A percentile compares a stretch with the other conserved stretches of the same genome.
phyloP scores from a whole-genome alignment of 2,113 vertebrate genomes.

The Nestor notabilis region DNA sequence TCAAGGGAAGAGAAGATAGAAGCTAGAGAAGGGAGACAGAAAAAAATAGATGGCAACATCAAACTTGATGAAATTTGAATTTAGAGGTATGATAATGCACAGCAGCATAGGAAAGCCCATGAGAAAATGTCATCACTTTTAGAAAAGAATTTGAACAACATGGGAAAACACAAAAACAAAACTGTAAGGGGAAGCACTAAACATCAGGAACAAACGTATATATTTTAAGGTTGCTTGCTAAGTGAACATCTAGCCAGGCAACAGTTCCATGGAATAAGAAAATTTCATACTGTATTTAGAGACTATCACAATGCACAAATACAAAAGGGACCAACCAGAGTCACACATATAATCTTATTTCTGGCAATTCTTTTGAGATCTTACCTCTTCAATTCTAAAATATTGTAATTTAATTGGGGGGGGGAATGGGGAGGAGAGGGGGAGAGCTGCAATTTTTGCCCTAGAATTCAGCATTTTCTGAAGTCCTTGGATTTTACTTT shows the following conservation, averaged over 20 bases:
- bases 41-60: background rate
- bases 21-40: background rate
- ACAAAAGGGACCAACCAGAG: background rate
- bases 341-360: background rate
- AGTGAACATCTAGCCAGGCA: background rate
- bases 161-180: background rate
- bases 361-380: background rate
- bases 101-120: background rate
- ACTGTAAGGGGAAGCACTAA: background rate
- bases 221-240: background rate
- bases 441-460: background rate
- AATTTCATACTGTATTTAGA: background rate
- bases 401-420: background rate
- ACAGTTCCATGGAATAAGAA: background rate
- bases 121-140: background rate
- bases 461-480: background rate
- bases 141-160: background rate
- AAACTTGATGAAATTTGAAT: background rate
- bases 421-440: too few relatives aligned
- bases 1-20: background rate
- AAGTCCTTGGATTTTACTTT: background rate
- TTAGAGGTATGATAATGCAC: background rate
- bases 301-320: background rate
- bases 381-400: background rate
- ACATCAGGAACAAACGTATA: rapidly evolving